Evolutionary conservation across 2,888 invertebrate genomes (phyloP), one percentile per base, ranked within the genome.

Genomic region (Sarcophaga rosellei): DNA sequence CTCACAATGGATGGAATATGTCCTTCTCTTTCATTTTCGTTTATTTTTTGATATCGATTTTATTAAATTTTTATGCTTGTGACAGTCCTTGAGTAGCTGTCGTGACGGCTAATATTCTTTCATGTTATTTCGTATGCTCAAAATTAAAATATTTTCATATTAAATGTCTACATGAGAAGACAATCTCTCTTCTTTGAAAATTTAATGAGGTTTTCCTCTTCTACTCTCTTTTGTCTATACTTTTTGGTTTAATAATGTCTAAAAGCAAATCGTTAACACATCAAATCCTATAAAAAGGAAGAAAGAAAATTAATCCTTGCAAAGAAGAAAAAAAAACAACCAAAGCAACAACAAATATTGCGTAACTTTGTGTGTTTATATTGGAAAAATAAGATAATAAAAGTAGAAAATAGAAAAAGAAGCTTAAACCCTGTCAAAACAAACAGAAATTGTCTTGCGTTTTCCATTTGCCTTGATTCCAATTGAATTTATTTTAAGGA

Each of bases 401-500:
- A 5, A 53, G 53, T 4, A 15, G 53, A 53, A 53, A 53, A 53
- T 53, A 53, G 12, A 5, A 17, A 53, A 5, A 53, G 53, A 17
- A 17, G 53, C 15, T 15, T 4, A 53, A 53, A 12, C 53, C 53
- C 53, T 53, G 4, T 53, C 8, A 44, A 53, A n/a, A 63, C 23
- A 35, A 62, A 73, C 15, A 80, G 20, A 63, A 63, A 23, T 66
- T 20, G 35, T 59, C 35, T 45, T 74, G 21, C 17, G 17, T 74
- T 74, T 73, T 61, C 21, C 20, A 20, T 68, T 44, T 74, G 15
- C 61, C 53, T 73, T 21, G 15, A 57, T 66, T 61, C 74, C 21
- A 72, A 59, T 82, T 72, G n/a, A 74, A 61, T 45, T 84, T 65
- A 23, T 57, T 72, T 57, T 57, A 53, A 76, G 17, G n/a, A 78